Evolutionary conservation across 2,113 vertebrate genomes (phyloP), one percentile per base, ranked within the genome.

Genomic region (Neomonachus schauinslandi): DNA sequence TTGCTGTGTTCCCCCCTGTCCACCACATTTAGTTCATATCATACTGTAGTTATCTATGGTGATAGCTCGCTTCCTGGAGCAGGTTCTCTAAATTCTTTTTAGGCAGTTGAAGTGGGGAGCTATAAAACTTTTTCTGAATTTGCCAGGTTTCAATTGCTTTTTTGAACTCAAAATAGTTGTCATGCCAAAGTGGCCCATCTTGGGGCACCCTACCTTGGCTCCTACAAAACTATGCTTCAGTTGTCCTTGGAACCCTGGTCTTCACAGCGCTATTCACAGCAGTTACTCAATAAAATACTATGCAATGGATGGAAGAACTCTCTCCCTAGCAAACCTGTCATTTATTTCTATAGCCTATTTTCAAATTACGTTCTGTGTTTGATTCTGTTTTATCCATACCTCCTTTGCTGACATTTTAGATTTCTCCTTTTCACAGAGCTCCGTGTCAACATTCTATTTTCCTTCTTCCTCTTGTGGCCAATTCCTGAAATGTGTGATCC

Each of bases 331-430:
- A 57, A 81, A 77, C 13, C 11, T 49, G 39, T 79, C 49, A 46
- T 8, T 14, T 39, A 67, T 71, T 59, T 61, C 69, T 18, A 4
- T 2, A 11, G 16, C 3, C 1, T 15, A 36, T 51, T 85, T 95
- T 81, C 36, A 28, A 57, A 2, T 55, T 81, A 22, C 5, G 1
- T 28, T 81, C 49, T 69, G 36, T 59, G 16, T 91, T 91, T 5
- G 21, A 36, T 81, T 72, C 79, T 55, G 83, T 63, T 19, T 26
- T 12, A 22, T n/a, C 55, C 7, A 18, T 7, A 46, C 49, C n/a
- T 61, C 74, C 13, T 74, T 79, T 11, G 36, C 80, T 94, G 93
- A 74, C 84, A 71, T 94, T 95, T 77, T 12, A 67, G 91, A 85
- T 88, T 22, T 85, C 46, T 94, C 46, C 80, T 39, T 71, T 83